Base-by-base conservation (phyloP, 2,888 invertebrate genomes). In the Polylopha cassiicola region DNA sequence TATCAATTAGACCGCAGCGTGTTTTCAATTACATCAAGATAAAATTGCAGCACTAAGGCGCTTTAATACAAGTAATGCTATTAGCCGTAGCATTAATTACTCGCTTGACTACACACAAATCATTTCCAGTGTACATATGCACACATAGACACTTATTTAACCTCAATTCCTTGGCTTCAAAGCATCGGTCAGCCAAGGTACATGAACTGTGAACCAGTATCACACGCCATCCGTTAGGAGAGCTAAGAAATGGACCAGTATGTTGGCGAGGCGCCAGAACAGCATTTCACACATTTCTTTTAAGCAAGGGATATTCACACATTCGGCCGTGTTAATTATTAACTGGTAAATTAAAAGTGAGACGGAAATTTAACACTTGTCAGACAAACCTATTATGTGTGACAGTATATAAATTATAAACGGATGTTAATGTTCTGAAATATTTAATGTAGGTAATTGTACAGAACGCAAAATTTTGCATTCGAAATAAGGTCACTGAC, bases 171-270 rank as follows among this genome's bases (percentile, higher is more conserved):
- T 59, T 61, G 62, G 74, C 73, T 67, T 77, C 73, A 76, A 77
- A 78, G 77, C 70, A 66, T 68, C 65, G 68, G 72, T 71, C 74
- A 72, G 70, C 58, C 63, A 63, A 65, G 63, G 65, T 67, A 75
- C 68, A 75, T 70, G 79, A 79, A 74, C 76, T 75, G 74, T 76
- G 77, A 77, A 79, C 77, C 60, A 70, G 70, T 70, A 80, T 77
- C 75, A 73, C 71, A 73, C 65, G 54, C 58, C 65, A 63, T 67
- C 59, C 61, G 63, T 66, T 41, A 57, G 53, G 50, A 57, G 62
- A 65, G 55, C 68, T 67, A 60, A 72, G 75, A 81, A 78, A 79
- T 74, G 75, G 69, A 79, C 67, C 71, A 75, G 54, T 73, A 11
- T 18, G 24, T 24, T 84, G 84, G 84, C 77, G 48, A 2, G 4